Conservation (phyloP, 2,888 invertebrate genomes). For the Tiphia femorata region DNA sequence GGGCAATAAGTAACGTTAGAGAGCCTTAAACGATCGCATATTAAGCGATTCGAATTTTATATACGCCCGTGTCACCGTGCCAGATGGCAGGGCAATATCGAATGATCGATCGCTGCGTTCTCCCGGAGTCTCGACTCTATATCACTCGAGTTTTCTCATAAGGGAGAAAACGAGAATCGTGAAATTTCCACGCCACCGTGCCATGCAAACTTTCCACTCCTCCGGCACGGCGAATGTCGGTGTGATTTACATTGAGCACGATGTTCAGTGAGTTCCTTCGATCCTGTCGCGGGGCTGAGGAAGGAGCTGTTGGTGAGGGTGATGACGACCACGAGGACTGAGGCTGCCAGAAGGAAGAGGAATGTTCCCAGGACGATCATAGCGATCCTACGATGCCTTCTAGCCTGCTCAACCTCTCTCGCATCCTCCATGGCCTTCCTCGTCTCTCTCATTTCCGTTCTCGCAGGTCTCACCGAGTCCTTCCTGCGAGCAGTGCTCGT, state of each 20-base stretch:
- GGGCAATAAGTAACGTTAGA: too few relatives aligned
- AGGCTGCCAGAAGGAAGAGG: slow-evolving; percentile 79
- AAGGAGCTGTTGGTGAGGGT: slow-evolving; percentile 82
- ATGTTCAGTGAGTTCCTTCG: slow-evolving; percentile 62
- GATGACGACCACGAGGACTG: slow-evolving; percentile 82
- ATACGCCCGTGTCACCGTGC: too few relatives aligned
- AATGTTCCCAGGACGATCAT: slow-evolving; percentile 81
- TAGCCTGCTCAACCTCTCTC: slow-evolving; percentile 75
- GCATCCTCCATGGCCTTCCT: slow-evolving; percentile 67
- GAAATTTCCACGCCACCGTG: too few relatives aligned
- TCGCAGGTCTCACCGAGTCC: slow-evolving; percentile 78
- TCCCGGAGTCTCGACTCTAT: too few relatives aligned
- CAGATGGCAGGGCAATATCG: too few relatives aligned
- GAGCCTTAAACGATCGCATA: too few relatives aligned
- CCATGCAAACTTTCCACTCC: too few relatives aligned
- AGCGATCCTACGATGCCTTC: slow-evolving; percentile 78
- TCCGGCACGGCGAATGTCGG: too few relatives aligned
- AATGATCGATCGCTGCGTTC: too few relatives aligned
- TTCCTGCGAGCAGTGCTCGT: slow-evolving; percentile 75
- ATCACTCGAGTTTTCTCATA: too few relatives aligned
- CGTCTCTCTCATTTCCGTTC: slow-evolving; percentile 55
- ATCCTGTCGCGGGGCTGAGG: slow-evolving; percentile 75
- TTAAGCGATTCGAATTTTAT: too few relatives aligned
- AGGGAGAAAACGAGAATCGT: too few relatives aligned
- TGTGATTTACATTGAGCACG: slow-evolving; percentile 55